Conservation (phyloP, 2,888 invertebrate species). For the Orchesella flavescens region DNA sequence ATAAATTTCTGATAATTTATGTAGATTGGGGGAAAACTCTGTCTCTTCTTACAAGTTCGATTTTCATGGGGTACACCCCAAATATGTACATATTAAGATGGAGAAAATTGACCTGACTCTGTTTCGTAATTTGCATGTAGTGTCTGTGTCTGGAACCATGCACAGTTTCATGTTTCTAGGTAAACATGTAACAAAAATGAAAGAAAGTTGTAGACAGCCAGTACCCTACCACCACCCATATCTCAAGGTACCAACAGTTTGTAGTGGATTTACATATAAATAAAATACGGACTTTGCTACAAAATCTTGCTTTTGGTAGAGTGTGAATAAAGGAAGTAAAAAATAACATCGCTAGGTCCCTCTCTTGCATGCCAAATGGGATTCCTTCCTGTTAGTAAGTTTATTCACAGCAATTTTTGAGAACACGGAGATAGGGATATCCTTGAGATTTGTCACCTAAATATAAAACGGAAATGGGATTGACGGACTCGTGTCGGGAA, state of each 20-base stretch:
- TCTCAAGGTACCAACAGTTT: no score
- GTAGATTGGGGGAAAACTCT: no score
- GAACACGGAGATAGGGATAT: constrained; percentile 21
- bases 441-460: constrained; percentile 28
- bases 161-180: no score
- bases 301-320: neutral
- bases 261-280: no score
- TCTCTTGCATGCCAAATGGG: constrained; percentile 33
- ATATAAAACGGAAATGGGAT: constrained; percentile 28
- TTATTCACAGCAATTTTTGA: constrained; percentile 6
- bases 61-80: no score
- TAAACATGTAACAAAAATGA: neutral
- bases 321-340: constrained; percentile 1
- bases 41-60: no score
- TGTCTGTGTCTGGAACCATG: neutral
- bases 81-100: no score
- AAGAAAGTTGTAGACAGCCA: neutral
- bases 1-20: no score
- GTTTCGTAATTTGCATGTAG: neutral
- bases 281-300: neutral
- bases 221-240: no score
- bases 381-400: constrained; percentile 24
- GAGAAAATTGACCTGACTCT: neutral
- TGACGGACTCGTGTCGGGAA: constrained; percentile 9
- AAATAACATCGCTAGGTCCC: neutral